A percentile compares a stretch with the other conserved stretches of the same genome.
These are phyloP conservation scores for Camelus bactrianus DNA, from an alignment of 2,113 vertebrate genomes.

Conservation along the genomic window DNA sequence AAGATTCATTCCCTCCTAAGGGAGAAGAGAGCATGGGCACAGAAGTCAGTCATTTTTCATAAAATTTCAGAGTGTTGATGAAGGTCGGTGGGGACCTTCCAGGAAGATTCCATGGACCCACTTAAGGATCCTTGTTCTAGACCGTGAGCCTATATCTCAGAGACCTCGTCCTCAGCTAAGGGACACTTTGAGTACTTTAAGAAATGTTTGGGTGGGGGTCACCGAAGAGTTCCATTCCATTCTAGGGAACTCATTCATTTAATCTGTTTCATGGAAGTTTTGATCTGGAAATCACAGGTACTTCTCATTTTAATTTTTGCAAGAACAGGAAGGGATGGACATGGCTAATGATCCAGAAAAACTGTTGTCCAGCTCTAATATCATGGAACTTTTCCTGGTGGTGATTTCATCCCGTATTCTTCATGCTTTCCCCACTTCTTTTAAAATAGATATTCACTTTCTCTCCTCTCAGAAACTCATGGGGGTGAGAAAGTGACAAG, in stretches of 20 bases:
- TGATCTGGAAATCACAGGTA: background rate
- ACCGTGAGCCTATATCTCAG: background rate
- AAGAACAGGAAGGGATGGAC: background rate
- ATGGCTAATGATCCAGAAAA: background rate
- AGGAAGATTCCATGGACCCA: background rate
- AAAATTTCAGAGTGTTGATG: background rate
- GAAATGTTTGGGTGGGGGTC: background rate
- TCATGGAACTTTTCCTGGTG: background rate
- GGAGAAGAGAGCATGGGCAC: background rate
- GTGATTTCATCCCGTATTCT: background rate
- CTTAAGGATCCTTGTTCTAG: background rate
- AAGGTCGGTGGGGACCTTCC: background rate
- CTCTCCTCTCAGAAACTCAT: background rate
- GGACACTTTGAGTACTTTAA: background rate
- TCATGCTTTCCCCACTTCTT: background rate
- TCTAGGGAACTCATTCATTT: background rate
- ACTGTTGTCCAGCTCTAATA: background rate
- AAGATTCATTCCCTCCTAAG: background rate
- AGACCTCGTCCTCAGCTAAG: background rate
- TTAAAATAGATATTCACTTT: background rate
- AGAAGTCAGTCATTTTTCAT: background rate
- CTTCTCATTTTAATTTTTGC: background rate
- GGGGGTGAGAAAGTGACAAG: background rate
- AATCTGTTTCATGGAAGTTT: background rate
- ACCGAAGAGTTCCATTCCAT: background rate